Base-by-base conservation (phyloP, 2,797 vertebrate genomes). In the Tapera naevia region DNA sequence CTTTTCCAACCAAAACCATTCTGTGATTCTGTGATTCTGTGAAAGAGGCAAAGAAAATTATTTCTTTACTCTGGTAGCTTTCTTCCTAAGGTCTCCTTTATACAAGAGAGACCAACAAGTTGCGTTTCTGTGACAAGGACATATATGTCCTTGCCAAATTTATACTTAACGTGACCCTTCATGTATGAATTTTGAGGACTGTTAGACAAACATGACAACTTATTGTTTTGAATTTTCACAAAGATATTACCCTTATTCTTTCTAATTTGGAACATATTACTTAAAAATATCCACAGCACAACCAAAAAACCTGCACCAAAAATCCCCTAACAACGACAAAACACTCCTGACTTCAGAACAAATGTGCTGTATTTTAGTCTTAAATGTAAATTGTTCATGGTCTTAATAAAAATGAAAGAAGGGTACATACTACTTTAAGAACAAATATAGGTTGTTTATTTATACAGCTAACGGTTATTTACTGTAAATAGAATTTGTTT, bases 301-400 rank as follows among this genome's bases (percentile, higher is more conserved):
- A 21, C 4, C 5, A 33, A 18, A 0, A 32, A 25, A 18, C 1
- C 0, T 2, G 2, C 1, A 21, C 12, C 3, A 48, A 25, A 91
- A 86, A 27, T 43, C 7, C 17, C 5, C 5, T 3, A 81, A 2
- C 2, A 88, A 57, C 28, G 5, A 30, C 5, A 64, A 50, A 90
- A 28, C 6, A 32, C 17, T 80, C 0, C 0, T 50, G 13, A 4
- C 4, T 73, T 83, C 32, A 73, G 13, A 73, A 70, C 16, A 75
- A 65, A 64, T 5, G 4, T 33, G 11, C 24, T 41, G 64, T 2
- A 17, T 53, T 80, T 83, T 50, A 80, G 3, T 10, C 11, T 43
- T 46, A 62, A 73, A 86, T 11, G 12, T 46, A 56, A 86, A 95
- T 69, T 37, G 3, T 5, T 64, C 2, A 2, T 15, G 4, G 1